Percentiles rank a stretch among this genome's conserved stretches.
phyloP scores from a whole-genome alignment of 2,888 invertebrate species.

The Drosophila koepferae region DNA sequence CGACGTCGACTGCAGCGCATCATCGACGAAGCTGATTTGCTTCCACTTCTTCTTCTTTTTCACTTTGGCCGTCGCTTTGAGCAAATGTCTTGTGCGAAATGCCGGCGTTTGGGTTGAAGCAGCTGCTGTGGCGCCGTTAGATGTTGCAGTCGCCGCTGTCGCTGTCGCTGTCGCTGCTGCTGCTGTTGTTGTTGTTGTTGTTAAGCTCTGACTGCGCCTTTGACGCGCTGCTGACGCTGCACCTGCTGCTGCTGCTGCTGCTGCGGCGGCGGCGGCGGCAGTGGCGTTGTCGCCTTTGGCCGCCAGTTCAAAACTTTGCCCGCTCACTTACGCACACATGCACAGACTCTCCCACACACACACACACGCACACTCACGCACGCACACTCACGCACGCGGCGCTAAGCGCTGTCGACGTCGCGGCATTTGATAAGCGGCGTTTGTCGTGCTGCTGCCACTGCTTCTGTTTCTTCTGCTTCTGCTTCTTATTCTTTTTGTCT shows the following conservation, averaged over 20 bases:
- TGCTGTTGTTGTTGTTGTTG: slow-evolving; percentile 32
- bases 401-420: slow-evolving; percentile 66
- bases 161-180: slow-evolving; percentile 16
- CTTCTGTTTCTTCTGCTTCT: not conserved
- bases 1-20: slow-evolving; percentile 54
- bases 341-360: slow-evolving; percentile 34
- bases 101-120: slow-evolving; percentile 55
- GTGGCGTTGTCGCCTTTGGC: slow-evolving; percentile 72
- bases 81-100: slow-evolving; percentile 73
- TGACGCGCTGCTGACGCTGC: slow-evolving; percentile 61
- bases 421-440: slow-evolving; percentile 70
- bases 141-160: slow-evolving; percentile 41
- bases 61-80: slow-evolving; percentile 78
- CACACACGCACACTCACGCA: slow-evolving; percentile 25
- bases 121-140: slow-evolving; percentile 39
- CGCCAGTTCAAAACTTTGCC: slow-evolving; percentile 73
- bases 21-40: slow-evolving; percentile 78
- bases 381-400: slow-evolving; percentile 62
- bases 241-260: slow-evolving; percentile 32
- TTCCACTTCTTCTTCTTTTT: slow-evolving; percentile 81
- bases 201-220: slow-evolving; percentile 67
- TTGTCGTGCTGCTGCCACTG: slow-evolving; percentile 17
- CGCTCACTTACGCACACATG: slow-evolving; percentile 57
- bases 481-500: not conserved
- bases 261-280: slow-evolving; percentile 58